These are phyloP conservation scores for Axea sp. DNA, from an alignment of 2,888 invertebrate species.

Conservation along the genomic window DNA sequence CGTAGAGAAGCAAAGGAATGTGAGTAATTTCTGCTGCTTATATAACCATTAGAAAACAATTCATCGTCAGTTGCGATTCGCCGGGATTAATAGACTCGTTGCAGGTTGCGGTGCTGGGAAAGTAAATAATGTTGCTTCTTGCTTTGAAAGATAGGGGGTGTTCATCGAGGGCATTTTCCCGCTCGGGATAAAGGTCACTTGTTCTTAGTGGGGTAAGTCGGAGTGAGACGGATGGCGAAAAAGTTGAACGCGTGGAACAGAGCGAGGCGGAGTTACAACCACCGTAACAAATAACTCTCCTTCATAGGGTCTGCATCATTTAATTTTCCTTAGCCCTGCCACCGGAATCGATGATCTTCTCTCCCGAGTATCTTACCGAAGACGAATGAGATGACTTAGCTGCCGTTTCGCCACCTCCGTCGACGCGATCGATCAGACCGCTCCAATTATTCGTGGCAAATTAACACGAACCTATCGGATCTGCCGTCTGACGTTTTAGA, in stretches of 20 bases:
- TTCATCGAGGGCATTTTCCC: slow-evolving; percentile 37
- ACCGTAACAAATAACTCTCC: slow-evolving; percentile 77
- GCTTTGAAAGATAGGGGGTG: slow-evolving; percentile 39
- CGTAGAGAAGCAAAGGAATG: background rate
- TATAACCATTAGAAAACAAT: slow-evolving; percentile 39
- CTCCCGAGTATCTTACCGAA: slow-evolving; percentile 76
- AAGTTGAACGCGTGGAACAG: slow-evolving; percentile 41
- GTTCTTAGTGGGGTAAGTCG: slow-evolving; percentile 3
- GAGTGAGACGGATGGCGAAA: slow-evolving; percentile 44
- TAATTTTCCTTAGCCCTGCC: slow-evolving; percentile 78
- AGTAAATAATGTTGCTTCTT: slow-evolving; percentile 64
- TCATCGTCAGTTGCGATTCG: slow-evolving; percentile 29
- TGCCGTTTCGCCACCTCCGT: slow-evolving; percentile 73
- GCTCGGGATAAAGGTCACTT: slow-evolving; percentile 41
- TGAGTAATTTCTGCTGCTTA: slow-evolving; percentile 15
- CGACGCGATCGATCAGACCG: slow-evolving; percentile 73
- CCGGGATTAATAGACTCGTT: slow-evolving; percentile 67
- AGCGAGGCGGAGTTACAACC: slow-evolving; percentile 37
- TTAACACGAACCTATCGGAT: slow-evolving; percentile 67
- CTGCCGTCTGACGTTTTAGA: slow-evolving; percentile 60
- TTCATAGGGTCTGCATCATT: slow-evolving; percentile 78
- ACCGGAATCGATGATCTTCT: slow-evolving; percentile 78
- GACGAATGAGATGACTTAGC: slow-evolving; percentile 78
- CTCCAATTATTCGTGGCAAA: slow-evolving; percentile 77
- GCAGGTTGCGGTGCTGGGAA: slow-evolving; percentile 67